These are phyloP conservation scores for Sebastes aleutianus DNA, from an alignment of 2,797 vertebrate species.

Conservation along the genomic window DNA sequence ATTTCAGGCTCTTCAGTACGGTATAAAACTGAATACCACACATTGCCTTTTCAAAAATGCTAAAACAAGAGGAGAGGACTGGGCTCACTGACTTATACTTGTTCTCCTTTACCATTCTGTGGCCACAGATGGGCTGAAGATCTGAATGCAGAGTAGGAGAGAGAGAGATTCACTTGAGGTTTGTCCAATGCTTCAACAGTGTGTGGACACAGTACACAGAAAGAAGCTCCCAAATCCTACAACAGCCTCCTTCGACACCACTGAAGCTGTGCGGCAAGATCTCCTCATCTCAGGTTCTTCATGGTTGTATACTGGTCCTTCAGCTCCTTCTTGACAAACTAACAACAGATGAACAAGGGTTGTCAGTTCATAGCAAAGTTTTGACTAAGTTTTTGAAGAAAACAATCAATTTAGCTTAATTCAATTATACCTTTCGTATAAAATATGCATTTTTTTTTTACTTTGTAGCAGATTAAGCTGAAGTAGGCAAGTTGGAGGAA, in stretches of 20 bases:
- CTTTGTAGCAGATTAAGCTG: background rate
- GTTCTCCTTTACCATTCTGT: slow-evolving; percentile 17
- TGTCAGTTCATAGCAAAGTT: background rate
- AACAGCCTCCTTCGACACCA: background rate
- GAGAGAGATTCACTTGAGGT: slow-evolving; percentile 1
- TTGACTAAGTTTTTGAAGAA: background rate
- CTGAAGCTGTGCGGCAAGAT: background rate
- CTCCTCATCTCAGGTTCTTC: background rate
- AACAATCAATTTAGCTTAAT: background rate
- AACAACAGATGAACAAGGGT: background rate
- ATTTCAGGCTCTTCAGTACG: background rate
- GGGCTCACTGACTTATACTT: background rate
- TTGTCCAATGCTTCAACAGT: slow-evolving; percentile 28
- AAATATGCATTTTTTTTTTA: background rate
- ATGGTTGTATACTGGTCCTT: background rate
- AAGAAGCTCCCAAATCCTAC: slow-evolving; percentile 30
- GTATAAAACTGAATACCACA: background rate
- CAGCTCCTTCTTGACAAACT: background rate
- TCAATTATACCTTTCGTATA: background rate
- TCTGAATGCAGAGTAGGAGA: slow-evolving; percentile 16
- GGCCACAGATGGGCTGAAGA: slow-evolving; percentile 42
- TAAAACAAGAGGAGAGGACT: background rate
- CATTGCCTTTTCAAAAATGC: background rate
- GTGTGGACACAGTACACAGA: slow-evolving; percentile 42
- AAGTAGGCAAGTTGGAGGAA: too few species aligned